Percentiles rank a stretch among this genome's conserved stretches.
These are phyloP conservation scores for Schizopygopsis malacanthus DNA, from an alignment of 2,797 vertebrate species.

Conservation along the genomic window DNA sequence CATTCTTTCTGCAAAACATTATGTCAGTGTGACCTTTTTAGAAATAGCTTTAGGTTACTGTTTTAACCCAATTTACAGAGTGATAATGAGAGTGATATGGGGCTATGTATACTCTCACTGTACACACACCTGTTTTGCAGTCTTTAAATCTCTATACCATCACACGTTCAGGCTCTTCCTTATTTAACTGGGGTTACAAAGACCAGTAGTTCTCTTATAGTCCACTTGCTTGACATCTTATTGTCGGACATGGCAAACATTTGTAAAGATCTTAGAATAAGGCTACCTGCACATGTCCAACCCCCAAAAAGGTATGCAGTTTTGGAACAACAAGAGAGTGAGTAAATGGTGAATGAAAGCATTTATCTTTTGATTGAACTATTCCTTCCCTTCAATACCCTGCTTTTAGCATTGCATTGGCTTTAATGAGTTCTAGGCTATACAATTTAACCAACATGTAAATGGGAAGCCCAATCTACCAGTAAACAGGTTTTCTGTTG, in stretches of 20 bases:
- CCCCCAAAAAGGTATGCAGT: neutral
- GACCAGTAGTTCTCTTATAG: neutral
- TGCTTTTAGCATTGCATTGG: neutral
- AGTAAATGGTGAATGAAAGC: neutral
- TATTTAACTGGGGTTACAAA: neutral
- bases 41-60: neutral
- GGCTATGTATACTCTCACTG: neutral
- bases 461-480: neutral
- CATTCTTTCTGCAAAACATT: slow-evolving; percentile 21
- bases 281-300: neutral
- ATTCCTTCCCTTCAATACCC: neutral
- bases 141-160: neutral
- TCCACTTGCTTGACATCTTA: neutral
- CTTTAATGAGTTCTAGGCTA: slow-evolving; percentile 3
- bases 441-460: neutral
- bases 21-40: slow-evolving; percentile 1
- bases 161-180: neutral
- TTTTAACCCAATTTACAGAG: neutral
- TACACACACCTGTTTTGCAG: neutral
- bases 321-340: neutral
- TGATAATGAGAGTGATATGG: neutral
- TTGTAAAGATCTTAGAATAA: neutral
- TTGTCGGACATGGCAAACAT: neutral
- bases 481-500: neutral
- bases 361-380: neutral